A percentile compares a stretch with the other conserved stretches of the same genome.
Conservation (phyloP, 2,113 vertebrate genomes). For the Irena cyanogastra region DNA sequence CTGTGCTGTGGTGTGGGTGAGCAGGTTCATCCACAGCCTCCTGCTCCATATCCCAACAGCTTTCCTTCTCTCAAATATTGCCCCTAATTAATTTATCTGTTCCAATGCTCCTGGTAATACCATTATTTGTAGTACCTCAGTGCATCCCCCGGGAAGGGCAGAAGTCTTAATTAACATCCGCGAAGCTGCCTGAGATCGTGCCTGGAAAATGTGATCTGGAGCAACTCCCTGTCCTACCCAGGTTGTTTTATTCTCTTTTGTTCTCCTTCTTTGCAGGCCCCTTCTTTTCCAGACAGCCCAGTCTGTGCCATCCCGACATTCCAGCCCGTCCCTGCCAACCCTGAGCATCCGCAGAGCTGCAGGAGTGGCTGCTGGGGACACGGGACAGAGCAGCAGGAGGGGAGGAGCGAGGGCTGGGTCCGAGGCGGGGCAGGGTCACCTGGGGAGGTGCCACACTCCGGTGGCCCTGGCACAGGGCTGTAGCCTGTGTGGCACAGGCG, state of each 20-base stretch:
- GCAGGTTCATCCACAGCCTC: fast-evolving
- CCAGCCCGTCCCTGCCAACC: background rate
- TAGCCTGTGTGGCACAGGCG: fast-evolving
- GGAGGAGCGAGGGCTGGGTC: background rate
- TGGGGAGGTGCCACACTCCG: background rate
- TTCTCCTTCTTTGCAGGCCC: background rate
- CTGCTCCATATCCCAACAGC: background rate
- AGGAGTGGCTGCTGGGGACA: fast-evolving
- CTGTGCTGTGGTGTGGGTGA: fast-evolving
- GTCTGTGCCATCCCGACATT: background rate
- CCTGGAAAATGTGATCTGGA: conserved; percentile 12
- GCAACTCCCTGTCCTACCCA: background rate
- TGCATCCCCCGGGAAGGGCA: conserved; percentile 23
- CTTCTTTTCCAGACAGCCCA: background rate
- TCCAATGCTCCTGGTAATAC: background rate
- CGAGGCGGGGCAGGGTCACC: background rate
- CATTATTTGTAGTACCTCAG: conserved; percentile 48
- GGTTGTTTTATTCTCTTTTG: background rate
- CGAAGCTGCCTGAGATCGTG: conserved; percentile 20
- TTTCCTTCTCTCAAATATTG: background rate
- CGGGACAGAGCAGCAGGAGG: fast-evolving
- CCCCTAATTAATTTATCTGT: conserved; percentile 50
- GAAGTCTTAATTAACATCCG: conserved; percentile 49
- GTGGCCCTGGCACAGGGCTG: background rate
- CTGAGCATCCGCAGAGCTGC: fast-evolving